Percentiles rank a stretch among this genome's conserved stretches.
These are phyloP conservation scores for Sebastes nivosus DNA, from an alignment of 2,797 vertebrate species.

Conservation along the genomic window DNA sequence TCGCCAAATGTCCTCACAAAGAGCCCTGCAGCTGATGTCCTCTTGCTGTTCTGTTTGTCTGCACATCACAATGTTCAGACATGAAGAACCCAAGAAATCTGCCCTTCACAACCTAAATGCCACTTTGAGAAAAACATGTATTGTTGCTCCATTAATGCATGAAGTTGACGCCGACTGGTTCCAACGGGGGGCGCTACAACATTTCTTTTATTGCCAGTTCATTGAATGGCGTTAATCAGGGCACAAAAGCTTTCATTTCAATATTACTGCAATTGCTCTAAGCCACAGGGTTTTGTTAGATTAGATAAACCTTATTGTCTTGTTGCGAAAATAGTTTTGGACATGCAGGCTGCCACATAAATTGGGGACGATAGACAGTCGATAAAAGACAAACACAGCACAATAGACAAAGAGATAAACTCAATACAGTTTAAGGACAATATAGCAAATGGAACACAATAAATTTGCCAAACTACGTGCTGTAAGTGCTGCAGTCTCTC, in stretches of 20 bases:
- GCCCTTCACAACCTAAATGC: neutral
- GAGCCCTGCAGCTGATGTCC: neutral
- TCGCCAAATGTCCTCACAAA: neutral
- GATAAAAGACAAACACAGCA: constrained; percentile 30
- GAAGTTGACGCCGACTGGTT: neutral
- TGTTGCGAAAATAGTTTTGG: neutral
- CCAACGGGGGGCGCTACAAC: constrained; percentile 1
- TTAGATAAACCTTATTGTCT: constrained; percentile 26
- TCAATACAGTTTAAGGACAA: constrained; percentile 35
- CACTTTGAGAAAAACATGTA: neutral
- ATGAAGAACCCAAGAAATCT: neutral
- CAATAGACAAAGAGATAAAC: constrained; percentile 32
- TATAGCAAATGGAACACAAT: constrained; percentile 33
- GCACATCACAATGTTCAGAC: neutral
- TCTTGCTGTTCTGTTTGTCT: neutral
- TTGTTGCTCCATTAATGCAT: neutral
- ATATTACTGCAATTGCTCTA: neutral
- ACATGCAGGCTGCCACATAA: constrained; percentile 16
- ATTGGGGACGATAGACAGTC: constrained; percentile 12
- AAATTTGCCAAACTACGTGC: constrained; percentile 22
- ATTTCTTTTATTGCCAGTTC: constrained; percentile 14
- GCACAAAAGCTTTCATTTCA: constrained; percentile 21
- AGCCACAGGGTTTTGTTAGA: constrained; percentile 27
- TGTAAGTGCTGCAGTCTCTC: constrained; percentile 4
- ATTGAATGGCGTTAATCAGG: constrained; percentile 14